Evolutionary conservation across 2,888 invertebrate species (phyloP).

Genomic region (Carcina quercana): DNA sequence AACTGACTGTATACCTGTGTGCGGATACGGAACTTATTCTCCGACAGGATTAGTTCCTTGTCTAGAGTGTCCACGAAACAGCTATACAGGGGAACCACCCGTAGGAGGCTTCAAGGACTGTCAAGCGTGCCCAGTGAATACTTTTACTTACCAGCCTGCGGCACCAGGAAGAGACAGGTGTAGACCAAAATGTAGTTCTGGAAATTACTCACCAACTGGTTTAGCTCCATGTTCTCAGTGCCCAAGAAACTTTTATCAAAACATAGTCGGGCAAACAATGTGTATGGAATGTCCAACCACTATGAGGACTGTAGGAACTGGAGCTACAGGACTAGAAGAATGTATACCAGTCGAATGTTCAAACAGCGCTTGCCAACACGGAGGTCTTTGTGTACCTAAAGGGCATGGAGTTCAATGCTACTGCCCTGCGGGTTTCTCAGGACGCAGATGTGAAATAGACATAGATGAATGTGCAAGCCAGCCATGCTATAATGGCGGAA

Average conservation of each 20-base stretch:
- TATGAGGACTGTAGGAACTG: slow-evolving; percentile 88
- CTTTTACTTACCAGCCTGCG: slow-evolving; percentile 94
- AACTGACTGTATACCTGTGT: slow-evolving; percentile 92
- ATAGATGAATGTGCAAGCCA: slow-evolving; percentile 96
- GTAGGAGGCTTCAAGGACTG: slow-evolving; percentile 95
- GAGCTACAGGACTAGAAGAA: slow-evolving; percentile 87
- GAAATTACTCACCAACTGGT: slow-evolving; percentile 94
- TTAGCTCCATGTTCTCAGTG: slow-evolving; percentile 95
- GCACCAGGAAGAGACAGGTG: slow-evolving; percentile 88
- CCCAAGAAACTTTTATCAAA: slow-evolving; percentile 94
- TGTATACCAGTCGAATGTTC: slow-evolving; percentile 92
- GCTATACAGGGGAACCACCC: slow-evolving; percentile 91
- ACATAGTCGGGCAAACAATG: slow-evolving; percentile 85
- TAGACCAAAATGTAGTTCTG: slow-evolving; percentile 90
- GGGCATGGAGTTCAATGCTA: slow-evolving; percentile 93
- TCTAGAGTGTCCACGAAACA: slow-evolving; percentile 94
- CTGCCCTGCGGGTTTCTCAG: slow-evolving; percentile 96
- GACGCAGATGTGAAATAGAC: slow-evolving; percentile 93
- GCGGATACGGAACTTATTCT: slow-evolving; percentile 96
- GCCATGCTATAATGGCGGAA: slow-evolving; percentile 95
- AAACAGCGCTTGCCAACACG: slow-evolving; percentile 91
- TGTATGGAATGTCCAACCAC: slow-evolving; percentile 94
- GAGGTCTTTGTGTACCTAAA: slow-evolving; percentile 92
- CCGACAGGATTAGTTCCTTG: slow-evolving; percentile 96
- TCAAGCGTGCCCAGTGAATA: slow-evolving; percentile 91